These are phyloP conservation scores for Brachypodius melanocephalos DNA, from an alignment of 2,113 vertebrate species.

Conservation along the genomic window DNA sequence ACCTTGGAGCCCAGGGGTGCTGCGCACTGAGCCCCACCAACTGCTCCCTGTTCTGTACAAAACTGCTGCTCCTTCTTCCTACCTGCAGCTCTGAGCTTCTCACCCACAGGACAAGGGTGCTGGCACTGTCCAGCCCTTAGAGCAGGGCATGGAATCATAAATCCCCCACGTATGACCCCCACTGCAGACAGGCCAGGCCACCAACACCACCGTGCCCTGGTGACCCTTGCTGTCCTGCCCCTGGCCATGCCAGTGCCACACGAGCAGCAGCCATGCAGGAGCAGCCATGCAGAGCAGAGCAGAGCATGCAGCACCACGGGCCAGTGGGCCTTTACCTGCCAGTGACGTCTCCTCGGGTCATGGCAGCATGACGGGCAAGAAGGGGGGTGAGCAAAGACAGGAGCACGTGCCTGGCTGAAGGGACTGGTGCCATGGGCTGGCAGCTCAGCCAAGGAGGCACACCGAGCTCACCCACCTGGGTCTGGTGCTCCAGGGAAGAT, in stretches of 20 bases:
- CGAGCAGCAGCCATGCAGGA: not conserved
- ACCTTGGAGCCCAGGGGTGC: not conserved
- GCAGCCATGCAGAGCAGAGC: slow-evolving; percentile 38
- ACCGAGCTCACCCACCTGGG: not conserved
- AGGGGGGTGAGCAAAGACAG: slow-evolving; percentile 24
- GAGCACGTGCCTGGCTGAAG: not conserved
- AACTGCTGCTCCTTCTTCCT: not conserved
- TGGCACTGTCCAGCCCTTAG: not conserved
- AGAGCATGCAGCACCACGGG: not conserved
- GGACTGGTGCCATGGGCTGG: not conserved
- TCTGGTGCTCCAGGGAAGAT: not conserved
- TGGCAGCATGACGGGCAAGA: slow-evolving; percentile 56
- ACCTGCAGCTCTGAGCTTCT: not conserved
- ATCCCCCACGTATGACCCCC: not conserved
- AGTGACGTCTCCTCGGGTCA: slow-evolving; percentile 15
- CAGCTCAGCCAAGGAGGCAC: not conserved
- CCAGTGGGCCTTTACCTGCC: slow-evolving; percentile 39
- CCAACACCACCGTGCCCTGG: fast-evolving
- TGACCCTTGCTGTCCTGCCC: not conserved
- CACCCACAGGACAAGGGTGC: not conserved
- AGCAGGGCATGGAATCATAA: fast-evolving
- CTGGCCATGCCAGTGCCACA: fast-evolving
- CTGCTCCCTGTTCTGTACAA: not conserved
- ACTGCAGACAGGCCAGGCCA: not conserved
- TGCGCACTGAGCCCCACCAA: not conserved